Percentiles rank a stretch among this genome's conserved stretches.
These are phyloP conservation scores for Pyralis farinalis DNA, from an alignment of 2,888 invertebrate genomes.

Conservation along the genomic window DNA sequence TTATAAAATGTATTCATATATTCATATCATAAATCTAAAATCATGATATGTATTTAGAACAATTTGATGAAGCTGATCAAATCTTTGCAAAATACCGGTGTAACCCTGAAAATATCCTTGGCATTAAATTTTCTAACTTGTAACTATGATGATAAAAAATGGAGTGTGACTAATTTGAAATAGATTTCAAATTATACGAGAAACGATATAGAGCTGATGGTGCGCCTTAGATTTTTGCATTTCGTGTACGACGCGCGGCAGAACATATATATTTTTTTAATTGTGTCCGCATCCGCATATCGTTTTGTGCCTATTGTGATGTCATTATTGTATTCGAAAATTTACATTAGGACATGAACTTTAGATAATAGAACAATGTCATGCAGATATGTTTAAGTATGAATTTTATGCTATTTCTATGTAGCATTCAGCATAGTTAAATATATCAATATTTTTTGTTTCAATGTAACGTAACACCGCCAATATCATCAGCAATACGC, in stretches of 20 bases:
- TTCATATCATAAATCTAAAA: background rate
- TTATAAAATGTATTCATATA: too few relatives aligned
- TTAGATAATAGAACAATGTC: too few relatives aligned
- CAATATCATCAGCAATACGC: too few relatives aligned
- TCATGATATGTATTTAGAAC: slow-evolving; percentile 7
- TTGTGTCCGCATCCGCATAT: background rate
- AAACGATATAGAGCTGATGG: background rate
- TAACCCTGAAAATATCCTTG: slow-evolving; percentile 12
- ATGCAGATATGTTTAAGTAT: too few relatives aligned
- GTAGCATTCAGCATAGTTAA: too few relatives aligned
- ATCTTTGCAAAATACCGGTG: slow-evolving; percentile 6
- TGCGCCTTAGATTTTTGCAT: background rate
- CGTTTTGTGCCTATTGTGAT: background rate
- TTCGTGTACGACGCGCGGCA: background rate
- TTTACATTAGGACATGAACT: too few relatives aligned
- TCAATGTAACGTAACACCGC: too few relatives aligned
- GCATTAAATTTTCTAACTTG: slow-evolving; percentile 7
- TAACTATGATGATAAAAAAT: slow-evolving; percentile 9
- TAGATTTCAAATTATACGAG: slow-evolving; percentile 11
- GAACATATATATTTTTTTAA: background rate
- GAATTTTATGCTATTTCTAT: too few relatives aligned
- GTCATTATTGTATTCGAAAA: background rate
- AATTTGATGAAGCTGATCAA: slow-evolving; percentile 3
- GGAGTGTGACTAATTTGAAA: slow-evolving; percentile 12
- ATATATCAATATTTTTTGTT: too few relatives aligned